Base-by-base conservation (phyloP, 1,140 invertebrate genomes). In the Trachymyrmex septentrionalis region DNA sequence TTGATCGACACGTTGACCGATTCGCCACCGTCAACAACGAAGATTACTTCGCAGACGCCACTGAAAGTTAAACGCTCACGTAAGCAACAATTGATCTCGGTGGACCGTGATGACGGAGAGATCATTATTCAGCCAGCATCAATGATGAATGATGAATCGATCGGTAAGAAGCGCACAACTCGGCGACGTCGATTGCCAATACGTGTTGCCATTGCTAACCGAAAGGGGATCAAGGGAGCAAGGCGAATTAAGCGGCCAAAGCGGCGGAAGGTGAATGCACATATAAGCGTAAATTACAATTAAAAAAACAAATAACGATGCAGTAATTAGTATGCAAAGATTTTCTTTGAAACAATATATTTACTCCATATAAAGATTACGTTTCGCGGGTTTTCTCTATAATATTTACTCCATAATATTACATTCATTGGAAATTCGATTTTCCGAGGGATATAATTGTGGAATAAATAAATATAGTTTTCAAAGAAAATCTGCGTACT, bases 41-140 rank as follows among this genome's bases (percentile, higher is more conserved):
- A 55, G 9, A 61, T 3, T 5, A n/a, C 1, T 14, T 9, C 86
- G 24, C 90, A 67, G 21, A 66, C 53, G 71, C 89, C 86, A 77
- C 86, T 84, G 7, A 92, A 93, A 88, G 92, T 92, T 2, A 95
- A 95, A 72, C 87, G 95, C 84, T 92, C 94, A 0, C 88, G 95
- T n/a, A 95, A 95, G 59, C 95, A 95, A 61, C 94, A 95, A 78
- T 87, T 95, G 67, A 94, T 92, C 10, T 92, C 91, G 0, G 94
- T 95, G 0, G 94, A 95, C 88, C 93, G 95, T 1, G 94, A 92
- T 3, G 95, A 95, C 88, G 94, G 94, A 0, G 95, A 95, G 86
- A 95, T 95, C 10, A 95, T 95, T 38, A 95, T 95, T 55, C 95
- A 95, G 87, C 93, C 94, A 2, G 93, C 94, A 4, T 93, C 92